A percentile compares a stretch with the other conserved stretches of the same genome.
Conservation (phyloP, 2,888 invertebrate genomes). For the Lumbricus terrestris region DNA sequence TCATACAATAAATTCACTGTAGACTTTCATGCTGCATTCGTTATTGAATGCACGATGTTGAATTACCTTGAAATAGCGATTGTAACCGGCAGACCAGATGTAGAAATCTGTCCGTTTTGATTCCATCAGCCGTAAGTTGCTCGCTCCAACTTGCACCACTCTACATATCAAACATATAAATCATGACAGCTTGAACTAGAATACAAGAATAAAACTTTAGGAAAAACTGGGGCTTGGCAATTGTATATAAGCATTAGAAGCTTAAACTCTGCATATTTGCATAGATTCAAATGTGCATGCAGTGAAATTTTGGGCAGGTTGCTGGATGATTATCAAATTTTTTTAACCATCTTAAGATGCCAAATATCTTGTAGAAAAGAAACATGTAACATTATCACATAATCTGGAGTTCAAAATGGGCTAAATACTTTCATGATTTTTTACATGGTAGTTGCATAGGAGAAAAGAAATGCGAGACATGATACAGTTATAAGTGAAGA, state of each 20-base stretch:
- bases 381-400: too few relatives aligned
- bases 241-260: too few relatives aligned
- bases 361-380: too few relatives aligned
- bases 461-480: neutral
- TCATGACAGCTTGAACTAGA: neutral
- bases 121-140: conserved; percentile 8
- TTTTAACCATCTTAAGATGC: too few relatives aligned
- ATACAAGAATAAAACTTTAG: neutral
- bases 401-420: too few relatives aligned
- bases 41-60: neutral
- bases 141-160: conserved; percentile 23
- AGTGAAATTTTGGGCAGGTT: too few relatives aligned
- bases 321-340: too few relatives aligned
- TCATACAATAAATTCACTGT: neutral
- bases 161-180: neutral
- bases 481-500: neutral
- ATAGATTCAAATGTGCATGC: neutral
- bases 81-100: conserved; percentile 26
- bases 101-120: conserved; percentile 22
- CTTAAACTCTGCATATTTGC: neutral
- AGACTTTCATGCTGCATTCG: neutral
- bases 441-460: neutral
- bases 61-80: conserved; percentile 20
- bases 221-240: neutral
- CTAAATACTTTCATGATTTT: neutral